A percentile compares a stretch with the other conserved stretches of the same genome.
These are phyloP conservation scores for Phrynocephalus forsythii DNA, from an alignment of 2,797 vertebrate species.

Conservation along the genomic window DNA sequence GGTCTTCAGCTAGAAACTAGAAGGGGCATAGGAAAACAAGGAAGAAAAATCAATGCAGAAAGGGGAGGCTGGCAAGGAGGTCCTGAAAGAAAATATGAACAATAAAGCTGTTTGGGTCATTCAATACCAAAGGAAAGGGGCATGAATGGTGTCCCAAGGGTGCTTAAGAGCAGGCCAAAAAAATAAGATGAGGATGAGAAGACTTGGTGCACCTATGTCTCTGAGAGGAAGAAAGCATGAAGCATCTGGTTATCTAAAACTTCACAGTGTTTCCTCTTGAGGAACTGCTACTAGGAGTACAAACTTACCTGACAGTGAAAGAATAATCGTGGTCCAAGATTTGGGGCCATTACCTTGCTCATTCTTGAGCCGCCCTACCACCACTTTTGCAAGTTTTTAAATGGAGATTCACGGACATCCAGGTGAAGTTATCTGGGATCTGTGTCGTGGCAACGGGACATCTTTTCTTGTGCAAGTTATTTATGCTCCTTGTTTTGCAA, in stretches of 20 bases:
- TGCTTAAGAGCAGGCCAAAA: constrained; percentile 21
- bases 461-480: not conserved
- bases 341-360: constrained; percentile 5
- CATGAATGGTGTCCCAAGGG: constrained; percentile 20
- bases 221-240: constrained; percentile 42
- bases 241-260: constrained; percentile 57
- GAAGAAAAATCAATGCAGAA: constrained; percentile 45
- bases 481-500: not conserved
- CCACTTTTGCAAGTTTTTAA: no score
- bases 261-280: constrained; percentile 47
- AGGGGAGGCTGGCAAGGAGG: constrained; percentile 29
- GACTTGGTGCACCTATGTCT: constrained; percentile 47
- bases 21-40: constrained; percentile 10
- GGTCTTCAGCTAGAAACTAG: constrained; percentile 47
- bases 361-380: constrained; percentile 6
- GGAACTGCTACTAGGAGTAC: constrained; percentile 35
- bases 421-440: no score
- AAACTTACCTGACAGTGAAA: constrained; percentile 48
- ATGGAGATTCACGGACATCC: no score
- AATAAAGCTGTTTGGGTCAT: constrained; percentile 14
- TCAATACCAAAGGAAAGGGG: constrained; percentile 28
- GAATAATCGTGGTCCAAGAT: constrained; percentile 37
- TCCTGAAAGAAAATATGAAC: constrained; percentile 41
- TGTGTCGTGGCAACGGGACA: no score
- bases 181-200: constrained; percentile 30